phyloP scores from a whole-genome alignment of 2,113 vertebrate species.

The Pelecanoides urinatrix region DNA sequence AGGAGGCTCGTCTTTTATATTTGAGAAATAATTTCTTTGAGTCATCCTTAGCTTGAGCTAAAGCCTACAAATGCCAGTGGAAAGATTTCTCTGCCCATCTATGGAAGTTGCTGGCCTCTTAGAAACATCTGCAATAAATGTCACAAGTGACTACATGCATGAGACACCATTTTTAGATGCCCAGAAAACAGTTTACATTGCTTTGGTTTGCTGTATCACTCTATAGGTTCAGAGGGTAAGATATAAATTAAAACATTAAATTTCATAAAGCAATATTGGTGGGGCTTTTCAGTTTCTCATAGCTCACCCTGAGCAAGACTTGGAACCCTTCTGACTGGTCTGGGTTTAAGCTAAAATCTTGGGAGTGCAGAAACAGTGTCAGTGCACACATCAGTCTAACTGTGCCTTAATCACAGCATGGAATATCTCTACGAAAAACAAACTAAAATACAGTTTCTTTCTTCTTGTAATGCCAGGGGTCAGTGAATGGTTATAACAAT shows the following conservation, averaged over 20 bases:
- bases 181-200: neutral
- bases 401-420: neutral
- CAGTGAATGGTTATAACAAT: neutral
- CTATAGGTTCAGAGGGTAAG: neutral
- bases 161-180: neutral
- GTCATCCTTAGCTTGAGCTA: neutral
- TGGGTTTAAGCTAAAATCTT: neutral
- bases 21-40: neutral
- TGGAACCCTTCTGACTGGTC: neutral
- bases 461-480: neutral
- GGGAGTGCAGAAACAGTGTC: neutral
- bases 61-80: slow-evolving; percentile 13
- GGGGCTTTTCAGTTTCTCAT: neutral
- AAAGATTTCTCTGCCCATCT: neutral
- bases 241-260: neutral
- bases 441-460: neutral
- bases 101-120: neutral
- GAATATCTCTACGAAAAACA: neutral
- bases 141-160: neutral
- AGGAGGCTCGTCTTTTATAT: neutral
- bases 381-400: neutral
- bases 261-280: too few relatives aligned
- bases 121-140: neutral
- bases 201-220: neutral
- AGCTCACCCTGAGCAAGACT: neutral